Evolutionary conservation across 2,113 vertebrate species (phyloP).

Genomic region (Holacanthus passer): DNA sequence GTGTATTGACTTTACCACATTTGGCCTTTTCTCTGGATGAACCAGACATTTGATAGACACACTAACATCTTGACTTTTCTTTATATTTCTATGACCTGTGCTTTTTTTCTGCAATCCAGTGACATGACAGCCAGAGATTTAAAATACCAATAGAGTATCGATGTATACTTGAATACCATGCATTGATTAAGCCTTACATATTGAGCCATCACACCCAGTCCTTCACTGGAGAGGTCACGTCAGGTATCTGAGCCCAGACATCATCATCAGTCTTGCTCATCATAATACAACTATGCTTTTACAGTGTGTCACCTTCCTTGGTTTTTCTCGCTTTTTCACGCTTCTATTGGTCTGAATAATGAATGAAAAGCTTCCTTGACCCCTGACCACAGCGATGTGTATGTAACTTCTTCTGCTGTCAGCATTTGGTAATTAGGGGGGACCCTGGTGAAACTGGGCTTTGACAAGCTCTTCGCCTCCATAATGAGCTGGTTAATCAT

Average conservation of each 20-base stretch:
- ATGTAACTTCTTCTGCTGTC: constrained; percentile 71
- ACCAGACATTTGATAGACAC: neutral
- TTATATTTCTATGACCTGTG: neutral
- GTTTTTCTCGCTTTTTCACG: too few species aligned
- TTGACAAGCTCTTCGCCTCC: constrained; percentile 49
- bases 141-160: too few species aligned
- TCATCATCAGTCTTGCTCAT: neutral
- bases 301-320: neutral
- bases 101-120: neutral
- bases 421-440: constrained; percentile 74
- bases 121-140: constrained; percentile 19
- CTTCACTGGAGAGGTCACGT: neutral
- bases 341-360: constrained; percentile 69
- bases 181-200: neutral
- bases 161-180: too few species aligned
- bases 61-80: neutral
- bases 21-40: neutral
- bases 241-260: neutral
- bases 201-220: neutral
- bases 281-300: neutral
- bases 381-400: constrained; percentile 63
- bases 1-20: neutral
- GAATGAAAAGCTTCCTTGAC: constrained; percentile 70
- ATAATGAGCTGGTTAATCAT: constrained; percentile 76
- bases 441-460: constrained; percentile 38